Conservation (phyloP, 1,140 invertebrate genomes). For the Drosophila albomicans region DNA sequence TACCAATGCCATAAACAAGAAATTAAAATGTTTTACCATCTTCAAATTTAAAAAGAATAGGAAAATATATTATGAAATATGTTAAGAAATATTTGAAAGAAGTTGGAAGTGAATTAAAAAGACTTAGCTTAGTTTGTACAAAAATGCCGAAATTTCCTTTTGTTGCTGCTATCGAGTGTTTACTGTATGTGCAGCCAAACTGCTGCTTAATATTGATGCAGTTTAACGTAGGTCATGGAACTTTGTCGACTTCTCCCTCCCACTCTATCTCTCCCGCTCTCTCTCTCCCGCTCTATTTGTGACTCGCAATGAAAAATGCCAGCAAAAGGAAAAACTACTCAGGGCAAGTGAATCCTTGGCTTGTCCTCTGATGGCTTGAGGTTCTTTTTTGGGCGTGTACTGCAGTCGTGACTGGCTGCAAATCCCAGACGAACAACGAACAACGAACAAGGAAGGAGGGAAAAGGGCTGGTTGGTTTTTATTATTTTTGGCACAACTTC, state of each 20-base stretch:
- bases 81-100: too few relatives aligned
- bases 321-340: constrained; percentile 16
- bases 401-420: constrained; percentile 7
- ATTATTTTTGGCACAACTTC: constrained; percentile 32
- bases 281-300: constrained; percentile 7
- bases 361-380: neutral
- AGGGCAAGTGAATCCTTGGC: constrained; percentile 7
- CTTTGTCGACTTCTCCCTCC: constrained; percentile 37
- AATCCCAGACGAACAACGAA: constrained; percentile 6
- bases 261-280: neutral
- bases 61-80: too few relatives aligned
- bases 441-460: too few relatives aligned
- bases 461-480: neutral
- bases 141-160: too few relatives aligned
- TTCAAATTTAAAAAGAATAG: too few relatives aligned
- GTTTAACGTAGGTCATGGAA: constrained; percentile 65
- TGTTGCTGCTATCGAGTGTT: neutral
- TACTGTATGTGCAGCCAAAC: constrained; percentile 36
- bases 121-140: too few relatives aligned
- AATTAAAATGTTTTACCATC: too few relatives aligned
- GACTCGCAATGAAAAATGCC: constrained; percentile 21
- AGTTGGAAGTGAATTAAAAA: too few relatives aligned
- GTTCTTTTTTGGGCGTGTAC: constrained; percentile 10
- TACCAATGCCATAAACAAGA: too few relatives aligned
- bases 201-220: constrained; percentile 50